Base-by-base conservation (phyloP, 2,797 vertebrate genomes). In the Spondyliosoma cantharus region DNA sequence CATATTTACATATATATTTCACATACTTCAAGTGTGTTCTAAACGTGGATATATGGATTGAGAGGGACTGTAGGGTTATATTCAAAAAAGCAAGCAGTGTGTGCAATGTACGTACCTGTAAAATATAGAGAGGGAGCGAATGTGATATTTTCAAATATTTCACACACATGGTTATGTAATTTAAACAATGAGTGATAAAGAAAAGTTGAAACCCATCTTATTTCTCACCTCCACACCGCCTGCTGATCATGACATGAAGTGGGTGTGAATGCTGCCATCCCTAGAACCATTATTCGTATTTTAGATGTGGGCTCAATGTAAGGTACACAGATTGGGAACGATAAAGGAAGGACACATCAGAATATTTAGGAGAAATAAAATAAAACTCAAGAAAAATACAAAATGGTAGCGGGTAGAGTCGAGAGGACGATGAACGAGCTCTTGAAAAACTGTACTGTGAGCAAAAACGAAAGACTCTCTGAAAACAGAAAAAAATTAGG, bases 401-500 rank as follows among this genome's bases (percentile, higher is more conserved):
- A 65, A 54, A 50, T 22, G 7, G 1, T 27, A n/a, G 7, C 1
- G 17, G 67, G 48, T 4, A n/a, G 8, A 64, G 29, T 17, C 9
- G 37, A 37, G 37, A 37, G 43, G 16, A 48, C 20, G 29, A 0
- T 19, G 46, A 58, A 62, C 0, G 2, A 6, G 66, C 19, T 9
- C 1, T 29, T 27, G 32, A 54, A 50, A 70, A 70, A 20, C 3
- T 61, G 50, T n/a, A 70, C 29, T 61, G 43, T 27, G 53, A 52
- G 32, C 1, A 29, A 62, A 54, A 25, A 61, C 22, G 22, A 53
- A 14, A 54, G 49, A 4, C 13, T 64, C 27, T 76, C 66, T 48
- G 70, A 78, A 37, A 37, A 37, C 37, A 37, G 9, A 2, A 32
- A 37, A 11, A 32, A 58, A 77, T 56, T 50, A 74, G 67, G 46